Percentiles rank a stretch among this genome's conserved stretches.
phyloP scores from a whole-genome alignment of 2,113 vertebrate species.

The Ifrita kowaldi region DNA sequence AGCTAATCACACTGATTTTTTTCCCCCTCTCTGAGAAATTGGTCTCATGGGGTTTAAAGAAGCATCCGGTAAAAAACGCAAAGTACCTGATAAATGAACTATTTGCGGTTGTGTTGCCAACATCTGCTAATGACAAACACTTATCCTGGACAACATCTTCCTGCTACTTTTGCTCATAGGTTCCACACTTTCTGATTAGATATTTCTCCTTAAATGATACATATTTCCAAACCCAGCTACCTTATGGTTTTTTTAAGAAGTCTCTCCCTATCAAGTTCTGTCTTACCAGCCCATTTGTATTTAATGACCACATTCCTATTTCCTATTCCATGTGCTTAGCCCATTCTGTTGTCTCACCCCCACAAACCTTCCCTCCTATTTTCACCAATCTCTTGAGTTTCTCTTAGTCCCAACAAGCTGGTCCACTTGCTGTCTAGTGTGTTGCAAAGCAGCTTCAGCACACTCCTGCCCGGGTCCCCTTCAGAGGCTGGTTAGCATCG shows the following conservation, averaged over 20 bases:
- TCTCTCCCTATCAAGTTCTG: not conserved
- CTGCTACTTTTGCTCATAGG: not conserved
- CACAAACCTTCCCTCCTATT: not conserved
- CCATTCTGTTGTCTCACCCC: fast-evolving
- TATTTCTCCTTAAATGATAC: not conserved
- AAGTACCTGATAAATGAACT: not conserved
- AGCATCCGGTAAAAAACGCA: not conserved
- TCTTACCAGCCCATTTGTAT: not conserved
- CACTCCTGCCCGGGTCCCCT: not conserved
- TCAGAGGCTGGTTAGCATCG: fast-evolving
- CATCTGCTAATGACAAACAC: not conserved
- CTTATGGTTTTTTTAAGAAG: not conserved
- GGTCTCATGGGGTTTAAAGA: not conserved
- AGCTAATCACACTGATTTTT: not conserved
- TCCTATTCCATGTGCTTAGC: not conserved
- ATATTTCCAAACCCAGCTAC: not conserved
- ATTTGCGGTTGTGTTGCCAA: not conserved
- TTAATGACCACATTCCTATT: not conserved
- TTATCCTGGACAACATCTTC: not conserved
- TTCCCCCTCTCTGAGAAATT: not conserved
- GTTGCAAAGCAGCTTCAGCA: not conserved
- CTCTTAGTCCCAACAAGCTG: not conserved
- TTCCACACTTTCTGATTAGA: not conserved
- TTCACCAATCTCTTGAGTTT: not conserved
- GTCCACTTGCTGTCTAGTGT: not conserved